These are phyloP conservation scores for Globodera rostochiensis DNA, from an alignment of 1,140 invertebrate genomes.

Conservation along the genomic window DNA sequence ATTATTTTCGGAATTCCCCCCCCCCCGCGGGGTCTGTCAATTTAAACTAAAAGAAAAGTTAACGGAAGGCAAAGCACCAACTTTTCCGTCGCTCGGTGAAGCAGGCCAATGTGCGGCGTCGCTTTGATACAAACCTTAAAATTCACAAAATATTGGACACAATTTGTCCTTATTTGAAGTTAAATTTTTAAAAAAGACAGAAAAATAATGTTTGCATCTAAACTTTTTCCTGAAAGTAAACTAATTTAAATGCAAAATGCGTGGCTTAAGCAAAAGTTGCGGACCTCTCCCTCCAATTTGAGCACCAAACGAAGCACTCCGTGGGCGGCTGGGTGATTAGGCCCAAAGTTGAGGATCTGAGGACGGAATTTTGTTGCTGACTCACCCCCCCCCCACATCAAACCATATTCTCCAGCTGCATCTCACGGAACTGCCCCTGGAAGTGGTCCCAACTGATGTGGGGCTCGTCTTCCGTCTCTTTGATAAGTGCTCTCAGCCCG, in stretches of 20 bases:
- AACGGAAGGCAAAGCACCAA: slow-evolving; percentile 29
- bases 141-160: slow-evolving; percentile 13
- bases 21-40: too few relatives aligned
- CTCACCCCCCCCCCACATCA: too few relatives aligned
- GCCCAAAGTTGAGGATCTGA: slow-evolving; percentile 85
- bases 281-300: slow-evolving; percentile 90
- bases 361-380: too few relatives aligned
- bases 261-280: not conserved
- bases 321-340: slow-evolving; percentile 97
- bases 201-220: too few relatives aligned
- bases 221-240: too few relatives aligned
- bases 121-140: slow-evolving; percentile 78
- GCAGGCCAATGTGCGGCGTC: slow-evolving; percentile 93
- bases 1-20: too few relatives aligned
- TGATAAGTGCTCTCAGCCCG: not conserved
- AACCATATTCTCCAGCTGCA: slow-evolving; percentile 67
- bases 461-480: not conserved
- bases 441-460: slow-evolving; percentile 38
- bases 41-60: too few relatives aligned
- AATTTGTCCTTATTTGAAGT: too few relatives aligned
- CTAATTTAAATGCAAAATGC: too few relatives aligned
- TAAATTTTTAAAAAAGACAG: too few relatives aligned
- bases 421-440: slow-evolving; percentile 48
- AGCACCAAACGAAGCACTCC: slow-evolving; percentile 90
- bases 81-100: slow-evolving; percentile 95